Base-by-base conservation (phyloP, 2,888 invertebrate genomes). In the Beris chalybata region DNA sequence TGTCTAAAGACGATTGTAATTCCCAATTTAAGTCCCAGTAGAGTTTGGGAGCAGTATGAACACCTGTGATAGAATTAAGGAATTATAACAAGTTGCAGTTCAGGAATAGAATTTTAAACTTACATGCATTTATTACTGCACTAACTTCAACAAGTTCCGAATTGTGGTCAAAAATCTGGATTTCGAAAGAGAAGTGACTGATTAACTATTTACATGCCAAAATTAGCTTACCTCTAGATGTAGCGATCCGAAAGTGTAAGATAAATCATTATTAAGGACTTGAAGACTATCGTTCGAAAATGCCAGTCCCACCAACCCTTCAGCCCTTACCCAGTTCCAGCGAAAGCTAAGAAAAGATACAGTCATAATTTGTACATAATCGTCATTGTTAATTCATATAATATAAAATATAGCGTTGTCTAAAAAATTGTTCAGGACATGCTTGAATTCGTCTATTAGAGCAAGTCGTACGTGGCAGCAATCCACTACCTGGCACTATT, bases 1-100 rank as follows among this genome's bases (percentile, higher is more conserved):
- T 30, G 12, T 45, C 58, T 3, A 58, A 12, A 3, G 58, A 58
- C 31, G 47, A 13, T 13, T 30, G 44, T 6, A 58, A 30, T n/a
- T 58, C 58, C 58, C 58, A 58, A n/a, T 4, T 4, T 15, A 58
- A 47, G 29, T 58, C 58, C 58, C 58, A 58, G 29, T 58, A 58
- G 29, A 58, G 31, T 30, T 58, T 58, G 12, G 58, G 45, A 9
- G 58, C 58, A 30, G 45, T 58, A 30, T 58, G 22, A 29, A 29
- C 22, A 45, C 58, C 58, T 58, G 12, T 3, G 29, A 58, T 29
- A 45, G 9, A 29, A 58, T 31, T 31, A 31, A 54, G 22, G 22
- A 22, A 22, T 22, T 22, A 22, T 22, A 22, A 22, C 22, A 22
- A 22, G 38, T 7, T 38, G 38, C 7, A 38, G 1, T 38, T 38